Conservation (phyloP, 1,140 invertebrate genomes). For the Philopotamus ludificatus region DNA sequence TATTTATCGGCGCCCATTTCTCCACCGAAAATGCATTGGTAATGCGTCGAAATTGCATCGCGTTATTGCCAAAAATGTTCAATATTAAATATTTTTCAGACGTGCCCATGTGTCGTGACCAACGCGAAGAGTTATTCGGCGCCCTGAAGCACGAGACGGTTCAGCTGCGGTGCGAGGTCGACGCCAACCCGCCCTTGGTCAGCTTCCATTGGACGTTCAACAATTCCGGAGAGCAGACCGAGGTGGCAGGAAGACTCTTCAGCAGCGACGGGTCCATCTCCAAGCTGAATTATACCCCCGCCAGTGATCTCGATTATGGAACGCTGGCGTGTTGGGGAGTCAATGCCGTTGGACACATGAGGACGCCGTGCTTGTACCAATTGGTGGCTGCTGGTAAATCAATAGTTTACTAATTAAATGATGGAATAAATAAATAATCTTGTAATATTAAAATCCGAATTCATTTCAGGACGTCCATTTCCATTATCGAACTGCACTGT, state of each 20-base stretch:
- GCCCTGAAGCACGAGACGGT: constrained; percentile 84
- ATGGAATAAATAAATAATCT: constrained; percentile 8
- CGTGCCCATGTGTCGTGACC: constrained; percentile 76
- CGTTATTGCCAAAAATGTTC: too few relatives aligned
- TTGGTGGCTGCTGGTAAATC: constrained; percentile 65
- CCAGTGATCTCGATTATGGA: constrained; percentile 83
- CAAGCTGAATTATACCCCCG: constrained; percentile 81
- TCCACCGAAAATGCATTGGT: too few relatives aligned
- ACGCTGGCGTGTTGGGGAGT: constrained; percentile 81
- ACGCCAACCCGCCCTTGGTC: constrained; percentile 77
- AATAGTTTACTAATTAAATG: not conserved
- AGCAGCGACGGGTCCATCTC: constrained; percentile 65
- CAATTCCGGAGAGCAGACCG: constrained; percentile 78
- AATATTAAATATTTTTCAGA: constrained; percentile 65
- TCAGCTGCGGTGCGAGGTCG: constrained; percentile 77
- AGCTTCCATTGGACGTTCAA: constrained; percentile 88
- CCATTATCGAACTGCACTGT: constrained; percentile 84
- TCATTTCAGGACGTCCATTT: constrained; percentile 75
- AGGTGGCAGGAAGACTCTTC: constrained; percentile 64
- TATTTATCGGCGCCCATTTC: too few relatives aligned
- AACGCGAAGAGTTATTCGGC: constrained; percentile 74
- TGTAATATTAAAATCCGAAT: constrained; percentile 2
- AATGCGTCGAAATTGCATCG: too few relatives aligned
- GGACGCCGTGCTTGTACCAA: constrained; percentile 83
- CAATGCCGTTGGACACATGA: constrained; percentile 79